These are phyloP conservation scores for Noctua janthina DNA, from an alignment of 2,888 invertebrate genomes.

Conservation along the genomic window DNA sequence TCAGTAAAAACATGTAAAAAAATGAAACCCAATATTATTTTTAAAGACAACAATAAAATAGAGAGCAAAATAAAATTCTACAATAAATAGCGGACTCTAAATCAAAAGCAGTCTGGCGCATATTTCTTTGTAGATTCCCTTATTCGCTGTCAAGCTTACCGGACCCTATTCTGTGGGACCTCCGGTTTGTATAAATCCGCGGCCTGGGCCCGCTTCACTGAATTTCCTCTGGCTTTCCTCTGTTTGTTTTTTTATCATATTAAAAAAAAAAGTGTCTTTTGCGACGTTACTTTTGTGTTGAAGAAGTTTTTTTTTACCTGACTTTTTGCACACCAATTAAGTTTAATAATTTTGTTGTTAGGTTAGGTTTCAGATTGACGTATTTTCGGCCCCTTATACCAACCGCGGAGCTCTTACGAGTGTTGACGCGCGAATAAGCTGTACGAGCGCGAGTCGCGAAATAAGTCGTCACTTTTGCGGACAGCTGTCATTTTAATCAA, in stretches of 20 bases:
- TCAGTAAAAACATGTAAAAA: neutral
- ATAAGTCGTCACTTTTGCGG: neutral
- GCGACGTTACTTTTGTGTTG: neutral
- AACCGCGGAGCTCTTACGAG: neutral
- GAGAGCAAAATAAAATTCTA: neutral
- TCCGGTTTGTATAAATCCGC: conserved; percentile 74
- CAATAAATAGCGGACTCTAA: conserved; percentile 3
- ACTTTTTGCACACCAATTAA: no score
- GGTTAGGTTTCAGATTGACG: neutral
- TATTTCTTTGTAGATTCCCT: conserved; percentile 25
- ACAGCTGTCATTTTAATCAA: neutral
- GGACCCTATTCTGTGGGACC: conserved; percentile 50
- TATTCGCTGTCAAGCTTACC: conserved; percentile 49
- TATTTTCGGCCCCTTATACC: neutral
- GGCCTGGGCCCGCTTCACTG: conserved; percentile 68
- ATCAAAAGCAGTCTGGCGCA: conserved; percentile 27
- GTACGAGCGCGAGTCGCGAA: neutral
- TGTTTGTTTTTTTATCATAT: conserved; percentile 74
- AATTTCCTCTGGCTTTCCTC: conserved; percentile 71
- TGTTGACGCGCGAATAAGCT: neutral
- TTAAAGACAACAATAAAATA: conserved; percentile 6
- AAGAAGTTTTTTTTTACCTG: neutral
- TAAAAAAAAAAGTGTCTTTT: conserved; percentile 60
- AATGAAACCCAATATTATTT: neutral
- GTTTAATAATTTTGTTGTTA: neutral